Conservation (phyloP, 2,113 vertebrate species). For the Sinosuthora webbiana region DNA sequence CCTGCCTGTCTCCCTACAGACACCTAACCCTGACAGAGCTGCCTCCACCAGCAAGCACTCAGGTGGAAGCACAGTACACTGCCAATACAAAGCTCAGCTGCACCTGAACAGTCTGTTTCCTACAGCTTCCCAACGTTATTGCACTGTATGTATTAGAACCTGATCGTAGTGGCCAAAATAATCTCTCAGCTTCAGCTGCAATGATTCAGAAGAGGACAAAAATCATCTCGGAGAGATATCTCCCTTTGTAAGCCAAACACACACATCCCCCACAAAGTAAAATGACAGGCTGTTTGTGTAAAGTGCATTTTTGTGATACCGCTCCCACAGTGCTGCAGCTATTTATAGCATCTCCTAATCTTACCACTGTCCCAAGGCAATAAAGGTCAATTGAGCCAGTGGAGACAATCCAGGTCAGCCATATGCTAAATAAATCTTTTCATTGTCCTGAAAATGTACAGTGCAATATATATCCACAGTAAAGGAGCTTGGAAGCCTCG, state of each 20-base stretch:
- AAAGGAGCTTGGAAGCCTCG: not conserved
- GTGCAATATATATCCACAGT: not conserved
- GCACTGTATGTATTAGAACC: not conserved
- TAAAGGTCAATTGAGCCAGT: constrained; percentile 38
- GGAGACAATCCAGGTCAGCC: constrained; percentile 48
- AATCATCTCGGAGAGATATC: not conserved
- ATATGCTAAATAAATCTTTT: constrained; percentile 31
- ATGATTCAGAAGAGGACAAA: not conserved
- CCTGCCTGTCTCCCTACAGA: not conserved
- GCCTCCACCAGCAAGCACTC: not conserved
- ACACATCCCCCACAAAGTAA: not conserved
- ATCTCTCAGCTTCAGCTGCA: not conserved
- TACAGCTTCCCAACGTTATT: not conserved
- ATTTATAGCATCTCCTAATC: constrained; percentile 46
- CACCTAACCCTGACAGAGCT: not conserved
- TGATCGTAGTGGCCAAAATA: not conserved
- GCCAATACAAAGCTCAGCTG: not conserved
- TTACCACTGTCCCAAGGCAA: constrained; percentile 35
- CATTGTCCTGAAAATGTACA: constrained; percentile 3
- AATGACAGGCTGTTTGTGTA: not conserved
- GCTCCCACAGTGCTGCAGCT: not conserved
- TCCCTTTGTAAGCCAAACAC: not conserved
- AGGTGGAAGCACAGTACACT: not conserved
- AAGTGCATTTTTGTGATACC: constrained; percentile 15
- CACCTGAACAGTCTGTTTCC: not conserved